Evolutionary conservation across 2,888 invertebrate species (phyloP).

Genomic region (Acronicta alni): DNA sequence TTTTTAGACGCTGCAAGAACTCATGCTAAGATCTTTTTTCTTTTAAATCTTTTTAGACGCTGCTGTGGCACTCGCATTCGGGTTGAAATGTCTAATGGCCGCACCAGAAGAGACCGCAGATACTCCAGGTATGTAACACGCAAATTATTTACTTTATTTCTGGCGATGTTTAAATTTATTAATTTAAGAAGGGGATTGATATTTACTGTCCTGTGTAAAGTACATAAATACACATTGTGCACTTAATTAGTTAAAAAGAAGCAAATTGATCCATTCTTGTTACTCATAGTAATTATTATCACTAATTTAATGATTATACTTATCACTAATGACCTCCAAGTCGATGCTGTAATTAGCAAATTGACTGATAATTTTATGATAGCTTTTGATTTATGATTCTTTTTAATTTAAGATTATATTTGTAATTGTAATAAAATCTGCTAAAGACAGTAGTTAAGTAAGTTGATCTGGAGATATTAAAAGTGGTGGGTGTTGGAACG

Average conservation of each 20-base stretch:
- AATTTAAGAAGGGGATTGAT: slow-evolving; percentile 13
- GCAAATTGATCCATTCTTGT: slow-evolving; percentile 4
- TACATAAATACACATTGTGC: not conserved
- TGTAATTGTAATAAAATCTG: slow-evolving; percentile 39
- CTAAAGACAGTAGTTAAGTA: slow-evolving; percentile 51
- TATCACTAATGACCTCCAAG: slow-evolving; percentile 33
- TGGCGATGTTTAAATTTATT: slow-evolving; percentile 25
- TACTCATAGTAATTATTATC: slow-evolving; percentile 8
- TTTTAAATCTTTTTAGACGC: slow-evolving; percentile 87
- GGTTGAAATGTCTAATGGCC: slow-evolving; percentile 97
- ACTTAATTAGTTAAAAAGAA: not conserved
- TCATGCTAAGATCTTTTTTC: slow-evolving; percentile 5
- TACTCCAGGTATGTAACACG: slow-evolving; percentile 66
- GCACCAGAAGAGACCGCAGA: slow-evolving; percentile 93
- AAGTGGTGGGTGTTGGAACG: slow-evolving; percentile 90
- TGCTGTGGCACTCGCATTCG: slow-evolving; percentile 97
- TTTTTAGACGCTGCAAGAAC: not conserved
- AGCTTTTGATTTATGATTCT: slow-evolving; percentile 29
- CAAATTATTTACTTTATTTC: slow-evolving; percentile 8
- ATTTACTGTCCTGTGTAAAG: slow-evolving; percentile 15
- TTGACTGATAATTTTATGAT: slow-evolving; percentile 18
- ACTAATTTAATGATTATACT: slow-evolving; percentile 7
- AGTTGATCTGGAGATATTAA: slow-evolving; percentile 79
- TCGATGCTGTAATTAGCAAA: slow-evolving; percentile 21
- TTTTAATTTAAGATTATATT: slow-evolving; percentile 28